Evolutionary conservation across 2,797 vertebrate genomes (phyloP).

Genomic region (Remorina albescens): DNA sequence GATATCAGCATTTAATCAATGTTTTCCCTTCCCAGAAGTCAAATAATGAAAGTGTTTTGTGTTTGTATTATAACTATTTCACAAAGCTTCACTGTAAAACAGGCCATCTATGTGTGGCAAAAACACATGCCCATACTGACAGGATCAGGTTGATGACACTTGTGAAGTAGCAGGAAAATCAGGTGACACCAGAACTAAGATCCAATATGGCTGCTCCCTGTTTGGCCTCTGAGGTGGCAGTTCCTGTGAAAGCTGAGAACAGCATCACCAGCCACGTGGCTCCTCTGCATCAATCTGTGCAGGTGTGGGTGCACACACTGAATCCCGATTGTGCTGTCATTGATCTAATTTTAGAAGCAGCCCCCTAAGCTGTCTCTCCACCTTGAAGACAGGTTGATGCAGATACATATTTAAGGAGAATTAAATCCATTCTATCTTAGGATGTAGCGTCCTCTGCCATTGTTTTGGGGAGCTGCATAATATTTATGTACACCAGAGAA

Average conservation of each 20-base stretch:
- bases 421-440: not conserved
- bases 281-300: slow-evolving; percentile 73
- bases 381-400: slow-evolving; percentile 26
- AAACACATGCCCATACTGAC: slow-evolving; percentile 25
- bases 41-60: slow-evolving; percentile 14
- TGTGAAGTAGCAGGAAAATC: slow-evolving; percentile 68
- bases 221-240: slow-evolving; percentile 78
- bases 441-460: not conserved
- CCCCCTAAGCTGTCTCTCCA: slow-evolving; percentile 22
- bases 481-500: slow-evolving; percentile 8
- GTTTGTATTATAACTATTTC: not conserved
- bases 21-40: slow-evolving; percentile 1
- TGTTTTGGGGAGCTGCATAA: slow-evolving; percentile 2
- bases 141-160: slow-evolving; percentile 53
- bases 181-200: slow-evolving; percentile 74
- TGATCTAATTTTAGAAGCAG: slow-evolving; percentile 73
- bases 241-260: slow-evolving; percentile 73
- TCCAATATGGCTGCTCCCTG: slow-evolving; percentile 78
- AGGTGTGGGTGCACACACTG: slow-evolving; percentile 70
- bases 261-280: slow-evolving; percentile 76
- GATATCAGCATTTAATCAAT: slow-evolving; percentile 14
- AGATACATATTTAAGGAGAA: slow-evolving; percentile 18
- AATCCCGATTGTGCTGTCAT: slow-evolving; percentile 48
- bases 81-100: slow-evolving; percentile 1
- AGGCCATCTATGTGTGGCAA: slow-evolving; percentile 7